Evolutionary conservation across 2,113 vertebrate species (phyloP), one percentile per base, ranked within the genome.

Genomic region (Sprattus sprattus): DNA sequence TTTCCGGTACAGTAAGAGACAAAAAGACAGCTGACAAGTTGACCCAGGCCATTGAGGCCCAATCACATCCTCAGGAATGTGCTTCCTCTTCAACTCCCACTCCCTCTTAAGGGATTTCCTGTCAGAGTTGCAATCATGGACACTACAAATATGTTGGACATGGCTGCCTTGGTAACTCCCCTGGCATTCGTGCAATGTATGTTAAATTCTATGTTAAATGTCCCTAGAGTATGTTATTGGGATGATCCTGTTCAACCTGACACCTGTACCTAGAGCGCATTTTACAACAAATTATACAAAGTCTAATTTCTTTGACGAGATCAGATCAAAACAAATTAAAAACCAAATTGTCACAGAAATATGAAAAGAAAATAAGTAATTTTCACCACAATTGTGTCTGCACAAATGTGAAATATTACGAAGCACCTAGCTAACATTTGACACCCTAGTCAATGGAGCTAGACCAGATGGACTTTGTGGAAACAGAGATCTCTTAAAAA

Each of bases 61-160:
- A 16, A 86, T 67, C 82, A 88, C 82, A 90, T 91, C 89, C 88
- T 91, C 89, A 91, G 91, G 86, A 92, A 91, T 92, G 90, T 80
- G 86, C 92, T 94, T 95, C 93, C 94, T 92, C 57, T 82, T 85
- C 88, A 88, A 54, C 82, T 82, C 57, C 44, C 88, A 87, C 75
- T 84, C 87, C 83, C 89, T 83, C 89, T 90, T 81, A 47, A 81
- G 82, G 90, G 83, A 85, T 90, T 93, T 94, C 93, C 91, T 92
- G 89, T 92, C 85, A 87, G 85, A 87, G 75, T 4, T 28, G 81
- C 47, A 32, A 86, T 85, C 3, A 8, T 45, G 81, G 82, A 85
- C 85, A 88, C 88, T 86, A 90, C 83, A 93, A 88, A 32, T 75
- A 75, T 75, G 67, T 75, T 75, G 67, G 67, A 75, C 13, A 32